These are phyloP conservation scores for Hylia prasina DNA, from an alignment of 2,113 vertebrate genomes.

Conservation along the genomic window DNA sequence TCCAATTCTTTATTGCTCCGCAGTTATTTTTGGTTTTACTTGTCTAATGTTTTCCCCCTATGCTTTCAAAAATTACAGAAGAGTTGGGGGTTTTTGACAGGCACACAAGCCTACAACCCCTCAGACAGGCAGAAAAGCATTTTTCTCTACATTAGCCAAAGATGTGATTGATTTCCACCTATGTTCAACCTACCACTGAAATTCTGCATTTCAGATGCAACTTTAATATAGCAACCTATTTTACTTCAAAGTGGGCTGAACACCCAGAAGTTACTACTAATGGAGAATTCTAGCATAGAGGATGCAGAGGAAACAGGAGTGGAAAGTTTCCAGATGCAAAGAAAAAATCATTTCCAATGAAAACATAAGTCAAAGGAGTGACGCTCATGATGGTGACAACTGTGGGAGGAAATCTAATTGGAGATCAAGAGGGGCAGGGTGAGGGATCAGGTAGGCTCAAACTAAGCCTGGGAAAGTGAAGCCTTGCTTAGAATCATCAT, in stretches of 20 bases:
- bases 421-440: not conserved
- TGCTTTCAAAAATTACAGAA: not conserved
- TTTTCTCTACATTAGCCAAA: not conserved
- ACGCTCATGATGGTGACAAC: not conserved
- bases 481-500: not conserved
- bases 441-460: not conserved
- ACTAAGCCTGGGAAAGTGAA: not conserved
- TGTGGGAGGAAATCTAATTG: not conserved
- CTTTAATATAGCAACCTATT: not conserved
- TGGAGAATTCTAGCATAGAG: not conserved
- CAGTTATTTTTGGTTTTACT: not conserved
- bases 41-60: not conserved
- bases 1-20: not conserved
- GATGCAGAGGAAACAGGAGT: not conserved
- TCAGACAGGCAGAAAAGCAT: not conserved
- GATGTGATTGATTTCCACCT: not conserved
- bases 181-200: not conserved
- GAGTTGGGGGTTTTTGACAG: not conserved
- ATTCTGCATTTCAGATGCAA: not conserved
- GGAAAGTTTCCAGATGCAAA: not conserved
- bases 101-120: not conserved
- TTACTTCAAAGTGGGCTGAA: not conserved
- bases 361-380: accelerated
- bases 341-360: not conserved
- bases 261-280: not conserved